Conservation (phyloP, 2,113 vertebrate genomes). For the Dromaius novaehollandiae region DNA sequence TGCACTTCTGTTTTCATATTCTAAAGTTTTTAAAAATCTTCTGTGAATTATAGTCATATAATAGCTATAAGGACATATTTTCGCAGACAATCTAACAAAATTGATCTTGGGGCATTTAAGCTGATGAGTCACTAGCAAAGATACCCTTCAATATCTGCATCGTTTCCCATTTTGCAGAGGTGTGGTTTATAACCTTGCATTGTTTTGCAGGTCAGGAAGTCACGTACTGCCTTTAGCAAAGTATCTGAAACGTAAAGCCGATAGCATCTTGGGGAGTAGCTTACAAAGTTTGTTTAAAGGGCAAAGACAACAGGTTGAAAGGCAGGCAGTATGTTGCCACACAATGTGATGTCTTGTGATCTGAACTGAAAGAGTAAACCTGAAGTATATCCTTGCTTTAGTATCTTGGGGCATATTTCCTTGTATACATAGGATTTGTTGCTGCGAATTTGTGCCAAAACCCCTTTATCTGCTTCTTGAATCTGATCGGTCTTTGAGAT, state of each 20-base stretch:
- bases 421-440: background rate
- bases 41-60: background rate
- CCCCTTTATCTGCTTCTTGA: background rate
- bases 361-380: background rate
- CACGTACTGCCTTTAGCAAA: no score
- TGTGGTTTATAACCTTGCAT: background rate
- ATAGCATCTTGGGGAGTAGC: background rate
- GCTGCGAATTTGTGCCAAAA: background rate
- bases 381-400: background rate
- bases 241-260: background rate
- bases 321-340: background rate
- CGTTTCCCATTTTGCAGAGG: accelerated
- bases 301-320: background rate
- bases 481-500: background rate
- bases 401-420: background rate
- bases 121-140: background rate
- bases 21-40: background rate
- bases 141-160: background rate
- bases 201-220: background rate
- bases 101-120: background rate
- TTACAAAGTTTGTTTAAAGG: background rate
- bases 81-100: background rate
- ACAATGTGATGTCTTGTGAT: background rate
- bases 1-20: background rate
- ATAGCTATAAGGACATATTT: background rate